Percentiles rank a stretch among this genome's conserved stretches.
phyloP scores from a whole-genome alignment of 2,888 invertebrate species.

The Plebejus anna region DNA sequence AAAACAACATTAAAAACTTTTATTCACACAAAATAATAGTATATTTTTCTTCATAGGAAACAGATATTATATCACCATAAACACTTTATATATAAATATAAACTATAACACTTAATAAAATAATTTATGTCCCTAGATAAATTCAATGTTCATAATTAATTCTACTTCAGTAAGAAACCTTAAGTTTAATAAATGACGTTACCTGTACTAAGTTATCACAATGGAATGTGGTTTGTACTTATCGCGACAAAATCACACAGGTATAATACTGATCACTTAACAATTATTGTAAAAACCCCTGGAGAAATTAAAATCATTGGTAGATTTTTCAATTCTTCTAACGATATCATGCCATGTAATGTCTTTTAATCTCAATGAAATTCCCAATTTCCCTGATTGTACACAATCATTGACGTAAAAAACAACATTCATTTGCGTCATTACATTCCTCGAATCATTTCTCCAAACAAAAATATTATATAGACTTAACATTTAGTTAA shows the following conservation, averaged over 20 bases:
- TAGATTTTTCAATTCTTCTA: background rate
- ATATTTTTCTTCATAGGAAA: slow-evolving; percentile 34
- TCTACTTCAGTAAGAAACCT: background rate
- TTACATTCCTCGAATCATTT: background rate
- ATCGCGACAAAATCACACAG: slow-evolving; percentile 40
- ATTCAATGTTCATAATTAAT: slow-evolving; percentile 23
- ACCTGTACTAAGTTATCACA: slow-evolving; percentile 40
- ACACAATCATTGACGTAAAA: background rate
- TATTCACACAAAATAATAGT: slow-evolving; percentile 37
- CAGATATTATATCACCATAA: slow-evolving; percentile 33
- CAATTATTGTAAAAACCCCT: slow-evolving; percentile 18
- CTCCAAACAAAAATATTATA: slow-evolving; percentile 20
- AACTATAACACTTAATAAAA: slow-evolving; percentile 48
- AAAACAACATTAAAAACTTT: slow-evolving; percentile 36
- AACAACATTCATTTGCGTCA: background rate
- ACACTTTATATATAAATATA: slow-evolving; percentile 37
- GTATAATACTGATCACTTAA: slow-evolving; percentile 68
- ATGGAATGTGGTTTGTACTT: slow-evolving; percentile 49
- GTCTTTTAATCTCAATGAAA: background rate
- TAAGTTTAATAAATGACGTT: slow-evolving; percentile 24
- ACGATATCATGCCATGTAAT: background rate
- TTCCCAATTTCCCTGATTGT: background rate
- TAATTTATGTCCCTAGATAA: slow-evolving; percentile 25
- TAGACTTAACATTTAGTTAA: slow-evolving; percentile 14
- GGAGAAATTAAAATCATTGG: slow-evolving; percentile 2